phyloP scores from a whole-genome alignment of 2,888 invertebrate genomes.

The Seladonia tumulorum region DNA sequence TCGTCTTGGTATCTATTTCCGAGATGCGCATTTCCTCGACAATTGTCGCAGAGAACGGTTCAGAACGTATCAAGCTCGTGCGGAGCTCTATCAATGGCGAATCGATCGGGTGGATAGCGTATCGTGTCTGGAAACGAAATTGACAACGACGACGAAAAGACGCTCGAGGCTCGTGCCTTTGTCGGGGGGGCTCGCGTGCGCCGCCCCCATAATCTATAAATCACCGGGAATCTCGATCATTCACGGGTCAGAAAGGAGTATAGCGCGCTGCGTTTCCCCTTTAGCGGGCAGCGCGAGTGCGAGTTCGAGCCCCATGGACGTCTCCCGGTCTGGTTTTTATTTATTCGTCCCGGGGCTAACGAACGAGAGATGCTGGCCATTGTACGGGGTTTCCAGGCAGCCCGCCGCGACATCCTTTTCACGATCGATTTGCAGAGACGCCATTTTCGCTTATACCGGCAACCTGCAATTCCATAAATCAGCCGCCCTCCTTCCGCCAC shows the following conservation, averaged over 20 bases:
- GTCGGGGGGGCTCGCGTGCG: slow-evolving; percentile 73
- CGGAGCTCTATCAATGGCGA: neutral
- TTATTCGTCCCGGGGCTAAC: slow-evolving; percentile 71
- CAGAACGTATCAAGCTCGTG: neutral
- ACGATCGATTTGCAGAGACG: slow-evolving; percentile 72
- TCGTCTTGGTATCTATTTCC: too few relatives aligned
- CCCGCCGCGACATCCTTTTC: slow-evolving; percentile 65
- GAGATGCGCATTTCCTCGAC: neutral
- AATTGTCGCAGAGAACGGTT: neutral
- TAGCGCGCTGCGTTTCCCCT: slow-evolving; percentile 48
- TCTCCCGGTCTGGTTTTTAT: slow-evolving; percentile 71
- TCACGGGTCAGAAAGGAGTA: slow-evolving; percentile 71
- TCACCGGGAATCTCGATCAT: slow-evolving; percentile 77
- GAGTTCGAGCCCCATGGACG: slow-evolving; percentile 40
- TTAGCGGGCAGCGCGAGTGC: slow-evolving; percentile 53
- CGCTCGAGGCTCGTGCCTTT: slow-evolving; percentile 59
- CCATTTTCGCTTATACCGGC: slow-evolving; percentile 72
- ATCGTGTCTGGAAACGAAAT: slow-evolving; percentile 24
- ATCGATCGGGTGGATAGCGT: neutral
- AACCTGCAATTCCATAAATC: slow-evolving; percentile 73
- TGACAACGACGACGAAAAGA: slow-evolving; percentile 60
- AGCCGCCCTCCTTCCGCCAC: slow-evolving; percentile 52
- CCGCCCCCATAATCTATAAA: slow-evolving; percentile 78
- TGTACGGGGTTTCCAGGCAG: slow-evolving; percentile 60
- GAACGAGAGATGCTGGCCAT: slow-evolving; percentile 70